A percentile compares a stretch with the other conserved stretches of the same genome.
Conservation (phyloP, 2,113 vertebrate species). For the Pheucticus melanocephalus region DNA sequence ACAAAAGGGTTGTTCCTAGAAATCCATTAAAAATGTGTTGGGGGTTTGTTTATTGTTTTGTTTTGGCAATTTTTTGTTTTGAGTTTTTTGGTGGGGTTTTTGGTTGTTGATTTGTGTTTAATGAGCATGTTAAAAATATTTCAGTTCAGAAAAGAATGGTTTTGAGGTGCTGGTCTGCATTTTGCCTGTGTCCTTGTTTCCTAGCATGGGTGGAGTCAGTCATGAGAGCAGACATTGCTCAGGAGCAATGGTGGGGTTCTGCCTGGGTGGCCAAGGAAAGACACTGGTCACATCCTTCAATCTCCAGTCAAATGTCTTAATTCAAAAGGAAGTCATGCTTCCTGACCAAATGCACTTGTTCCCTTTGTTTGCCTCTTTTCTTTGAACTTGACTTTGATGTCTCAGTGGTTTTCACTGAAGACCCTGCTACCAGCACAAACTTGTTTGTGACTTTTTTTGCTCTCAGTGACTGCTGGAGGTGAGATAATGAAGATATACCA, state of each 20-base stretch:
- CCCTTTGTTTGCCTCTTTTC: conserved; percentile 24
- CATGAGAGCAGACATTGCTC: background rate
- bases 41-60: background rate
- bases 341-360: conserved; percentile 18
- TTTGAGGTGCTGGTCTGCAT: background rate
- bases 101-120: background rate
- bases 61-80: background rate
- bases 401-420: conserved; percentile 34
- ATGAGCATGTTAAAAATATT: background rate
- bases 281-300: background rate
- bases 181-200: background rate
- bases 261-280: background rate
- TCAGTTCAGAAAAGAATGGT: background rate
- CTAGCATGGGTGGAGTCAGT: rapidly evolving
- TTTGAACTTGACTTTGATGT: conserved; percentile 37
- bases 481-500: background rate
- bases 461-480: background rate
- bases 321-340: conserved; percentile 7
- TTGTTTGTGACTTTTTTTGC: background rate
- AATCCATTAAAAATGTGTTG: background rate
- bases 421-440: background rate
- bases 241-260: background rate
- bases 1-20: background rate
- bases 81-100: background rate
- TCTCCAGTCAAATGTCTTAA: background rate